Conservation (phyloP, 2,113 vertebrate species). For the Corythornis cristatus region DNA sequence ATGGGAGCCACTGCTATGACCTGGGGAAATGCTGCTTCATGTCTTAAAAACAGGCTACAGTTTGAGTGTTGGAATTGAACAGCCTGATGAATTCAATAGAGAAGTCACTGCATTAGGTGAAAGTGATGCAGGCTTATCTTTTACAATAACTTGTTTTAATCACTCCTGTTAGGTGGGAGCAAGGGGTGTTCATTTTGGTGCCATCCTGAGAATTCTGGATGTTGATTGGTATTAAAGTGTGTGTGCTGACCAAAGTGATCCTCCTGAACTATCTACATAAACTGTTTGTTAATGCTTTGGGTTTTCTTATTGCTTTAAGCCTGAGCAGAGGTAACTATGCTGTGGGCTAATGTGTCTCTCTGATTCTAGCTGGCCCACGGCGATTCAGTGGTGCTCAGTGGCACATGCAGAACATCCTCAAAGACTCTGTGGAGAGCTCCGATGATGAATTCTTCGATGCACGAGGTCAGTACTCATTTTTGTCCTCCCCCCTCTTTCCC, state of each 20-base stretch:
- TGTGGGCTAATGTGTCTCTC: neutral
- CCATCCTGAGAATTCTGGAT: neutral
- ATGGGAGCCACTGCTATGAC: neutral
- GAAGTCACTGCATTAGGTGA: neutral
- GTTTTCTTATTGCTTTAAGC: neutral
- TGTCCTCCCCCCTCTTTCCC: neutral
- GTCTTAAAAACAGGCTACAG: neutral
- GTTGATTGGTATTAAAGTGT: neutral
- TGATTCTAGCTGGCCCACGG: conserved; percentile 76
- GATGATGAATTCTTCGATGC: conserved; percentile 99
- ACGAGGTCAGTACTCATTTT: conserved; percentile 81
- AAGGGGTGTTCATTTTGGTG: neutral
- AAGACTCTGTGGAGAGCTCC: conserved; percentile 93
- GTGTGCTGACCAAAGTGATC: accelerated
- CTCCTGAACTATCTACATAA: neutral
- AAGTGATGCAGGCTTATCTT: neutral
- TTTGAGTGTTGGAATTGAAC: neutral
- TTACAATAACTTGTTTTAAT: neutral
- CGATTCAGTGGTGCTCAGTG: conserved; percentile 82
- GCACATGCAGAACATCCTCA: conserved; percentile 88
- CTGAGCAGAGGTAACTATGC: neutral
- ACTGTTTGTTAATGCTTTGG: neutral
- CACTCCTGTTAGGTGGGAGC: neutral
- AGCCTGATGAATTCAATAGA: neutral
- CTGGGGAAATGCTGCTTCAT: neutral